A percentile compares a stretch with the other conserved stretches of the same genome.
phyloP scores from a whole-genome alignment of 1,140 invertebrate species.

The Pogonomyrmex barbatus region DNA sequence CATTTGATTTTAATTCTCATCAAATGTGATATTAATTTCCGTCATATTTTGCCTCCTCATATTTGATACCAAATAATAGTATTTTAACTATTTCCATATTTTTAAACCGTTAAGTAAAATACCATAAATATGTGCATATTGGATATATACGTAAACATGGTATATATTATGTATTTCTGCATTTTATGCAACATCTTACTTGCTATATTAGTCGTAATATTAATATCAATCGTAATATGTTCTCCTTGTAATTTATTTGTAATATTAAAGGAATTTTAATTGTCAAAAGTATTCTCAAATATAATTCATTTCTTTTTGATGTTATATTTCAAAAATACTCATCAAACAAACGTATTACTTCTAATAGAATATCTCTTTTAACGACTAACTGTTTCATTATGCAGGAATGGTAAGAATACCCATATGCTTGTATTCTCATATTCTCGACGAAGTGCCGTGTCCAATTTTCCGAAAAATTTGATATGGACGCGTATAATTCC shows the following conservation, averaged over 20 bases:
- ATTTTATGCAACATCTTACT: neutral
- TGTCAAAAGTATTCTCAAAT: neutral
- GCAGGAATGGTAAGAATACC: neutral
- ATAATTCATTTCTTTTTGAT: neutral
- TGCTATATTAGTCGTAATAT: too few species aligned
- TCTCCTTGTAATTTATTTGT: constrained; percentile 6
- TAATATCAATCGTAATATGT: neutral
- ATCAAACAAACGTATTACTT: constrained; percentile 27
- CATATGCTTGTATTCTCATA: neutral
- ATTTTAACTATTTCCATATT: constrained; percentile 38
- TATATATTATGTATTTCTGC: neutral
- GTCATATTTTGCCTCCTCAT: neutral
- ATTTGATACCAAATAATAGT: constrained; percentile 9
- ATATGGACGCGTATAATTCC: constrained; percentile 42
- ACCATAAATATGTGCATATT: neutral
- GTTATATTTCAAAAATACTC: neutral
- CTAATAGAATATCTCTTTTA: constrained; percentile 33
- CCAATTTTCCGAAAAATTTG: constrained; percentile 60
- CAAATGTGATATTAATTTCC: neutral
- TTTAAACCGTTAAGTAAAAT: constrained; percentile 13
- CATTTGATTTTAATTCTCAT: constrained; percentile 27
- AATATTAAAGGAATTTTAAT: neutral
- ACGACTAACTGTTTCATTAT: neutral
- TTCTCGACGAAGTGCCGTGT: constrained; percentile 8
- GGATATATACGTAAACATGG: neutral